Base-by-base conservation (phyloP, 2,888 invertebrate species). In the Epirrhoe alternata region DNA sequence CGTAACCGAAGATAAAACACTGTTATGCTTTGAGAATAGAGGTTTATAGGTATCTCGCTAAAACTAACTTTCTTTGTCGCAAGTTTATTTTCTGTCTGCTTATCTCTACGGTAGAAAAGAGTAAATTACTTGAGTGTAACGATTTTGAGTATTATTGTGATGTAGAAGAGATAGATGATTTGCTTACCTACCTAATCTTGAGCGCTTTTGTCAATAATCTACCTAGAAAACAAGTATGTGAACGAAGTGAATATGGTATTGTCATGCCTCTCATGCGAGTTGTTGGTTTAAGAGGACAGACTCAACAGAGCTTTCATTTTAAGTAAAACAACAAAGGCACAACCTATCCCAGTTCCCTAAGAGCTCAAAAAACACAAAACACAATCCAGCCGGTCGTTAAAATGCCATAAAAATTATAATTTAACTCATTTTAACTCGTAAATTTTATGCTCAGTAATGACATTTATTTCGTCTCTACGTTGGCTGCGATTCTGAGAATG, bases 401-500 rank as follows among this genome's bases (percentile, higher is more conserved):
- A 85, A 78, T 73, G 68, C 69, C 72, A 72, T 69, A 76, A 74
- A 81, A 80, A 81, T 82, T 76, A 83, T 86, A 84, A 86, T 86
- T 83, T 82, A 80, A 80, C 80, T 83, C 79, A 85, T 86, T 86
- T 81, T 45, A 66, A 73, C 67, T 85, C 86, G 82, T 87, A 85
- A 86, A 87, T 77, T 80, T 83, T 82, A 79, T 78, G 77, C 66
- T 61, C 72, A 61, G 74, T 82, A 84, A 86, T 86, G 86, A 83
- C 86, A 84, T 83, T 82, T 82, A 82, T 74, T 77, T 70, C 71
- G 63, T 51, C 65, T 65, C 68, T 53, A 61, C 70, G 66, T 68
- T 74, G n/a, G n/a, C n/a, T n/a, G 64, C 65, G 73, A 70, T 83
- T 84, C 83, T 70, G 56, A 70, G 83, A 84, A 84, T 75, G 74